Percentiles rank a stretch among this genome's conserved stretches.
Evolutionary conservation across 2,113 vertebrate genomes (phyloP).

Genomic region (Shinisaurus crocodilurus): DNA sequence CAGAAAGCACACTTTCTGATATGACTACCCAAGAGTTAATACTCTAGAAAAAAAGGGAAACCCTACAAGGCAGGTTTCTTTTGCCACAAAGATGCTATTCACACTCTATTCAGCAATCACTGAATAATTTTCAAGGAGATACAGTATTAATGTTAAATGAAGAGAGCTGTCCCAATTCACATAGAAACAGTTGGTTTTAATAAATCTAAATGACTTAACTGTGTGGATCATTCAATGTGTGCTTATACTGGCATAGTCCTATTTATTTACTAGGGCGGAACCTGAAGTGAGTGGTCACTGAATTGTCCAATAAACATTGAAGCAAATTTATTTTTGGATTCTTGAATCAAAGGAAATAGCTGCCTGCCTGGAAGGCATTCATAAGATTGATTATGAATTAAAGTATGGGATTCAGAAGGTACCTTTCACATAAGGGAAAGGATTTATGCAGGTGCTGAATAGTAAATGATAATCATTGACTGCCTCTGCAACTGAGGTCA

Average conservation of each 20-base stretch:
- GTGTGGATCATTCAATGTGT: background rate
- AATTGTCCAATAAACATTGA: background rate
- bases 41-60: too few species aligned
- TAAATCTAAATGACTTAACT: background rate
- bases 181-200: background rate
- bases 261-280: background rate
- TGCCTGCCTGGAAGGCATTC: background rate
- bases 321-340: background rate
- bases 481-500: background rate
- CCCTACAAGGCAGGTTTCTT: background rate
- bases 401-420: background rate
- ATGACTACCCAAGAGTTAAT: background rate
- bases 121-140: background rate
- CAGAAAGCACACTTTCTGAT: background rate
- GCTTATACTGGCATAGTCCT: background rate
- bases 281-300: background rate
- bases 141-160: background rate
- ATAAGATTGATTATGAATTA: conserved; percentile 4
- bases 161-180: background rate
- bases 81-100: too few species aligned
- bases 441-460: background rate
- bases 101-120: too few species aligned
- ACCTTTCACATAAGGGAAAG: background rate
- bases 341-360: conserved; percentile 1
- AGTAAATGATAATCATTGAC: conserved; percentile 7